phyloP scores from a whole-genome alignment of 2,113 vertebrate species.

The Python bivittatus region DNA sequence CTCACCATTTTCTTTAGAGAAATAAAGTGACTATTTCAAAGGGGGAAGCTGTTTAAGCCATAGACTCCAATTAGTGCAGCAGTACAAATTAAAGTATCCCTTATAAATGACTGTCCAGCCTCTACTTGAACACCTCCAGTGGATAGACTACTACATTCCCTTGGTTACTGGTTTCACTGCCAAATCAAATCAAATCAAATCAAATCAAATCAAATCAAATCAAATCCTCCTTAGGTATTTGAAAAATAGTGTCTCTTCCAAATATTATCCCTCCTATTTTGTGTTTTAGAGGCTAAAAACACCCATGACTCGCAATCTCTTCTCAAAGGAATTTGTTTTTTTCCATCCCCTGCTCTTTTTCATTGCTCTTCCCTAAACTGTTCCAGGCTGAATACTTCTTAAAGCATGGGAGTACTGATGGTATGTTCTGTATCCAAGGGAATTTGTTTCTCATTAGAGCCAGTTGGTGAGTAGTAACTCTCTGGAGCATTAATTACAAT shows the following conservation, averaged over 20 bases:
- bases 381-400: neutral
- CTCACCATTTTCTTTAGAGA: neutral
- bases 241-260: neutral
- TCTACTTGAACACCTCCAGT: neutral
- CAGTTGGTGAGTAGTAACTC: neutral
- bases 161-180: neutral
- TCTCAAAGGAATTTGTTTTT: neutral
- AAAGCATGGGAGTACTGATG: neutral
- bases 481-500: neutral
- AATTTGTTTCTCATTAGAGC: neutral
- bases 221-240: neutral
- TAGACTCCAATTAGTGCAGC: neutral
- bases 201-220: neutral
- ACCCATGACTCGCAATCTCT: neutral
- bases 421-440: neutral
- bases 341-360: neutral
- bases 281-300: neutral
- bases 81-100: neutral
- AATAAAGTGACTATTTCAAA: neutral
- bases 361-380: neutral
- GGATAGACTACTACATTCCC: neutral
- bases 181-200: neutral
- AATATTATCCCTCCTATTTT: neutral
- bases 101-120: neutral
- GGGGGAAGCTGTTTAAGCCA: neutral